These are phyloP conservation scores for Pantala flavescens DNA, from an alignment of 1,140 invertebrate species.

Conservation along the genomic window DNA sequence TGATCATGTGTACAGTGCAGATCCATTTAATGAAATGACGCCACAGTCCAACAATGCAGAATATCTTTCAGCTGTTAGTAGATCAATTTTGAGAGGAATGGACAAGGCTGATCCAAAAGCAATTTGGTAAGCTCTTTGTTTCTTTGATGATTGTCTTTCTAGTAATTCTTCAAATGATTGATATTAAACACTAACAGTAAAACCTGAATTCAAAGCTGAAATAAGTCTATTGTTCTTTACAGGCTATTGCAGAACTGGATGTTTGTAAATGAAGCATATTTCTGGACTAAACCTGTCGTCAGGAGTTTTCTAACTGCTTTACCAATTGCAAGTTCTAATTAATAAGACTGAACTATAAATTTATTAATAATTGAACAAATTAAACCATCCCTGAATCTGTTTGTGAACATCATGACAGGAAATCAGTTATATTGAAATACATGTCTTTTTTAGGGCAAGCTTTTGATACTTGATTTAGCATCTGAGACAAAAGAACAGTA, in stretches of 20 bases:
- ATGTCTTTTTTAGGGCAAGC: constrained; percentile 47
- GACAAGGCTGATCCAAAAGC: constrained; percentile 56
- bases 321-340: constrained; percentile 47
- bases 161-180: too few species aligned
- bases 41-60: constrained; percentile 46
- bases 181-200: too few species aligned
- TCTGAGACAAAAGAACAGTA: constrained; percentile 78
- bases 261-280: constrained; percentile 54
- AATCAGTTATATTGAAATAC: background rate
- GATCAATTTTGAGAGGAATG: constrained; percentile 61
- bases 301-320: constrained; percentile 66
- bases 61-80: constrained; percentile 54
- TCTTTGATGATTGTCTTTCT: background rate
- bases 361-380: background rate
- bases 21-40: constrained; percentile 85
- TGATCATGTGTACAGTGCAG: constrained; percentile 78
- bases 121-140: constrained; percentile 48
- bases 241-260: constrained; percentile 85
- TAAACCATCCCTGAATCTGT: background rate
- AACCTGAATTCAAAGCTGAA: too few species aligned
- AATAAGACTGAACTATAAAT: constrained; percentile 15
- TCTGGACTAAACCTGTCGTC: constrained; percentile 57
- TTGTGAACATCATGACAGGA: background rate
- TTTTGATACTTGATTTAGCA: constrained; percentile 77
- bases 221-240: constrained; percentile 23